Percentiles rank a stretch among this genome's conserved stretches.
Conservation (phyloP, 2,888 invertebrate genomes). For the Myopa testacea region DNA sequence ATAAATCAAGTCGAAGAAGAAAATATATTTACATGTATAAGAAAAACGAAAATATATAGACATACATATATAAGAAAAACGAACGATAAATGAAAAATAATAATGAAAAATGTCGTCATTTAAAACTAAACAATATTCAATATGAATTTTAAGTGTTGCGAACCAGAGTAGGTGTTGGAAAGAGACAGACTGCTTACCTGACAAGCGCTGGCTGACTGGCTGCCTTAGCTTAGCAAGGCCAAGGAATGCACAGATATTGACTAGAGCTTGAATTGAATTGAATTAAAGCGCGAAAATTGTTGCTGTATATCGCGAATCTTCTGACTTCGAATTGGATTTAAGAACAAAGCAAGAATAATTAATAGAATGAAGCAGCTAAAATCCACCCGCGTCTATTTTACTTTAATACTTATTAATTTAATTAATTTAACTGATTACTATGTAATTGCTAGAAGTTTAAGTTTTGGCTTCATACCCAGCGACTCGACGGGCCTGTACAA, state of each 20-base stretch:
- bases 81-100: slow-evolving; percentile 14
- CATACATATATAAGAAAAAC: slow-evolving; percentile 1
- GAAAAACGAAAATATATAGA: slow-evolving; percentile 22
- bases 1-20: neutral
- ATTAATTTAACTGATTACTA: neutral
- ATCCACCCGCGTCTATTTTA: neutral
- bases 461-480: neutral
- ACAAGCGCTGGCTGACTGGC: slow-evolving; percentile 1
- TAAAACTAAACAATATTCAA: slow-evolving; percentile 34
- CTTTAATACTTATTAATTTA: slow-evolving; percentile 4
- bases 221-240: neutral
- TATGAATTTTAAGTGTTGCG: slow-evolving; percentile 36
- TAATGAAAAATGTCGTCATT: slow-evolving; percentile 39
- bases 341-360: neutral
- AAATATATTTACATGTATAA: slow-evolving; percentile 3
- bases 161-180: slow-evolving; percentile 13
- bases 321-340: neutral
- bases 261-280: slow-evolving; percentile 8
- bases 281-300: neutral
- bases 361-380: slow-evolving; percentile 10
- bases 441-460: slow-evolving; percentile 13
- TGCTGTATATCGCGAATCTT: neutral
- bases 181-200: slow-evolving; percentile 15
- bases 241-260: slow-evolving; percentile 31
- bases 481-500: neutral